Evolutionary conservation across 53 echinoderm and acorn worm species (phyloP).

Genomic region (Apostichopus leukothele): DNA sequence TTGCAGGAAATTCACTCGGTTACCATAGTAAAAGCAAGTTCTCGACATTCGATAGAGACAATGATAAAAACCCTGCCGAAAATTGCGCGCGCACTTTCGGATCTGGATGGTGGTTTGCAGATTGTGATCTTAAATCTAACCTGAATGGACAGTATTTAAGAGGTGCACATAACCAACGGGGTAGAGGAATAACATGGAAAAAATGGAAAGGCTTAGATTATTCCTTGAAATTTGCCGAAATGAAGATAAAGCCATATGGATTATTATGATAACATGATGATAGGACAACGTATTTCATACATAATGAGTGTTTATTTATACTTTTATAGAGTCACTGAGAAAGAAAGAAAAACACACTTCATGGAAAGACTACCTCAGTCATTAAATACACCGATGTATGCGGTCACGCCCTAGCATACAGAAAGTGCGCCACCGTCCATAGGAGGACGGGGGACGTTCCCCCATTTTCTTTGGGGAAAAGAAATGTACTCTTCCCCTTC

Average conservation of each 20-base stretch:
- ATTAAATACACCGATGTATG: too few species aligned
- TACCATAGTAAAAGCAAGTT: constrained; percentile 25
- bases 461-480: too few species aligned
- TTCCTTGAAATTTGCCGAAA: constrained; percentile 34
- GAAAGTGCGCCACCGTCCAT: too few species aligned
- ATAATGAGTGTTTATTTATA: too few species aligned
- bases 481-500: too few species aligned
- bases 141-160: constrained; percentile 37
- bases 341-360: too few species aligned
- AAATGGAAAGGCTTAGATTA: constrained; percentile 40
- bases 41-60: constrained; percentile 40
- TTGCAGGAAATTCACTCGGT: constrained; percentile 37
- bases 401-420: too few species aligned
- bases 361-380: too few species aligned
- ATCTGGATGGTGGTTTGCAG: constrained; percentile 46
- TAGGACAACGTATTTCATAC: background rate
- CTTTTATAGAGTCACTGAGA: too few species aligned
- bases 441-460: too few species aligned
- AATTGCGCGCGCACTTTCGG: constrained; percentile 20
- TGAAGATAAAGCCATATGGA: constrained; percentile 37
- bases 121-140: constrained; percentile 38
- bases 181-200: constrained; percentile 30
- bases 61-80: constrained; percentile 25
- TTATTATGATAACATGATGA: background rate
- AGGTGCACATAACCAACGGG: constrained; percentile 1